A percentile compares a stretch with the other conserved stretches of the same genome.
These are phyloP conservation scores for Neopipo cinnamomea DNA, from an alignment of 2,113 vertebrate species.

Conservation along the genomic window DNA sequence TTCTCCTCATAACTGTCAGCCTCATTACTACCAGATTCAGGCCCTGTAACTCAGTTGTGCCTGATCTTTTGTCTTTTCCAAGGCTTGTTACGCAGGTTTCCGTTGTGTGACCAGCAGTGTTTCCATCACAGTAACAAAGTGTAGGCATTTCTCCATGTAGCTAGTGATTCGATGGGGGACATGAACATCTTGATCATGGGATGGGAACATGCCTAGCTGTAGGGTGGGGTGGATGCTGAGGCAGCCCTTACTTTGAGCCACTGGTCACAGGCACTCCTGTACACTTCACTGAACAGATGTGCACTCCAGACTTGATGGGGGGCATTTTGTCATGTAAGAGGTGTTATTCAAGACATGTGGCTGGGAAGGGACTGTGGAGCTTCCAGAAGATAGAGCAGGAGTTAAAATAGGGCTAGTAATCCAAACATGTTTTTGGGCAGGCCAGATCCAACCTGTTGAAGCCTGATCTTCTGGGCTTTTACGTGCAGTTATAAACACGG, in stretches of 20 bases:
- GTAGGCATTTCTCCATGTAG: neutral
- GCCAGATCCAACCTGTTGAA: neutral
- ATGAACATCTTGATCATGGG: neutral
- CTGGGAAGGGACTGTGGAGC: neutral
- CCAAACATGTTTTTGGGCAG: neutral
- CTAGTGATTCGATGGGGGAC: neutral
- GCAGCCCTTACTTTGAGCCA: neutral
- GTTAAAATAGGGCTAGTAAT: neutral
- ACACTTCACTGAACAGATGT: neutral
- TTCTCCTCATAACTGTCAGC: neutral
- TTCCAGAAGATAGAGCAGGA: neutral
- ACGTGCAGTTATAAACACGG: rapidly evolving
- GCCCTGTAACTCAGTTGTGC: neutral
- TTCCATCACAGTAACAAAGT: neutral
- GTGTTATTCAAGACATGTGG: neutral
- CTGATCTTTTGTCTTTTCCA: neutral
- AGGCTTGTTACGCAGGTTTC: neutral
- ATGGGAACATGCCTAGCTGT: rapidly evolving
- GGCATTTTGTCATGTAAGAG: neutral
- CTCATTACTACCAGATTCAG: neutral
- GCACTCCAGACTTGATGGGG: rapidly evolving
- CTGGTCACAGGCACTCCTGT: rapidly evolving
- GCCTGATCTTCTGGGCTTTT: neutral
- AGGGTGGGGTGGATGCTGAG: neutral
- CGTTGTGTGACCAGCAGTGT: neutral